These are phyloP conservation scores for Drosophila aldrichi DNA, from an alignment of 2,888 invertebrate genomes.

Conservation along the genomic window DNA sequence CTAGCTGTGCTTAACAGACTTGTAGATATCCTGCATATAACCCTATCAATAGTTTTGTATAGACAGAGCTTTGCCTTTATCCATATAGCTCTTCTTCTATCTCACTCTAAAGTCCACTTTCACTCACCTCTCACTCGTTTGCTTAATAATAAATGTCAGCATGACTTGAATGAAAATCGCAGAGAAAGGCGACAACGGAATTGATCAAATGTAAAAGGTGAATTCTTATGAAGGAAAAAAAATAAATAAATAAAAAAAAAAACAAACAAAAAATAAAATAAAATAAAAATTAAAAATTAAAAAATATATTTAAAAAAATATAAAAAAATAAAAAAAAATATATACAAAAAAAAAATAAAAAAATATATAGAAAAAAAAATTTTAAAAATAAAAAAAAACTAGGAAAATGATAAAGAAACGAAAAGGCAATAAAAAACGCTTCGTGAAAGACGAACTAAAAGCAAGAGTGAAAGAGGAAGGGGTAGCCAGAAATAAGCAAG, in stretches of 20 bases:
- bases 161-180: conserved; percentile 15
- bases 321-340: too few species aligned
- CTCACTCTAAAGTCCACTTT: neutral
- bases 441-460: neutral
- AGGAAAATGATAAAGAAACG: neutral
- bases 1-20: neutral
- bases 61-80: neutral
- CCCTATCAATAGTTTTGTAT: neutral
- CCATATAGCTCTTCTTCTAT: neutral
- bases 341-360: too few species aligned
- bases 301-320: too few species aligned
- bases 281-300: neutral
- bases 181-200: conserved; percentile 7
- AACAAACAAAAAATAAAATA: neutral
- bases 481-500: neutral
- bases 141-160: neutral
- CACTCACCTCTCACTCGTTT: conserved; percentile 1
- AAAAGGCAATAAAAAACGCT: neutral
- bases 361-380: too few species aligned
- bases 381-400: too few species aligned
- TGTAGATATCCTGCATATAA: neutral
- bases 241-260: neutral
- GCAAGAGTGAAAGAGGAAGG: too few species aligned
- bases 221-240: neutral
- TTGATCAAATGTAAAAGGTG: neutral